These are phyloP conservation scores for Elanus axillaris DNA, from an alignment of 2,113 vertebrate genomes.

Conservation along the genomic window DNA sequence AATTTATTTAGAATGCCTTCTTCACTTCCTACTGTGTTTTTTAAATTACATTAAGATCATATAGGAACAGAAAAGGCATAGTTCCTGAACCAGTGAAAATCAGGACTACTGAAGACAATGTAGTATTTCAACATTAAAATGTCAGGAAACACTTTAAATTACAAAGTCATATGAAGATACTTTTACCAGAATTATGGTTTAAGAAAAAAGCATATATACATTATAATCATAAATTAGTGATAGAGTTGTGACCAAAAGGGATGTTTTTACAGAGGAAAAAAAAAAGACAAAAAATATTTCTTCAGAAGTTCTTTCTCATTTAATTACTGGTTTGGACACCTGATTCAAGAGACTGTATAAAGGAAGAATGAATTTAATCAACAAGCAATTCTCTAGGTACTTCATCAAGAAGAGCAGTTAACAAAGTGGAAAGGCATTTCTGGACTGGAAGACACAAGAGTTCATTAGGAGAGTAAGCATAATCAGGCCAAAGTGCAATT, in stretches of 20 bases:
- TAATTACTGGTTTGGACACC: conserved; percentile 36
- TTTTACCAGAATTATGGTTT: not conserved
- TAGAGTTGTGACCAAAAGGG: not conserved
- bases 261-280: not conserved
- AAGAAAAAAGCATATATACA: not conserved
- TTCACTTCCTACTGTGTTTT: not conserved
- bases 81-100: not conserved
- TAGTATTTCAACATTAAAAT: not conserved
- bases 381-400: conserved; percentile 30
- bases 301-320: conserved; percentile 15
- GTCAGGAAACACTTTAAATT: not conserved
- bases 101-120: not conserved
- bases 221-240: not conserved
- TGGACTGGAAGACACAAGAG: conserved; percentile 2
- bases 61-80: not conserved
- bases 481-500: conserved; percentile 33
- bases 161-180: not conserved
- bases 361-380: conserved; percentile 46
- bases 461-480: conserved; percentile 18
- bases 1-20: not conserved
- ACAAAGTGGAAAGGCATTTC: conserved; percentile 43
- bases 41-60: not conserved
- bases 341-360: not conserved
- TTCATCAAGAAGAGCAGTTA: conserved; percentile 48
- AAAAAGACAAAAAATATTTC: not conserved